Conservation (phyloP, 2,113 vertebrate genomes). For the Neotragus pygmaeus region DNA sequence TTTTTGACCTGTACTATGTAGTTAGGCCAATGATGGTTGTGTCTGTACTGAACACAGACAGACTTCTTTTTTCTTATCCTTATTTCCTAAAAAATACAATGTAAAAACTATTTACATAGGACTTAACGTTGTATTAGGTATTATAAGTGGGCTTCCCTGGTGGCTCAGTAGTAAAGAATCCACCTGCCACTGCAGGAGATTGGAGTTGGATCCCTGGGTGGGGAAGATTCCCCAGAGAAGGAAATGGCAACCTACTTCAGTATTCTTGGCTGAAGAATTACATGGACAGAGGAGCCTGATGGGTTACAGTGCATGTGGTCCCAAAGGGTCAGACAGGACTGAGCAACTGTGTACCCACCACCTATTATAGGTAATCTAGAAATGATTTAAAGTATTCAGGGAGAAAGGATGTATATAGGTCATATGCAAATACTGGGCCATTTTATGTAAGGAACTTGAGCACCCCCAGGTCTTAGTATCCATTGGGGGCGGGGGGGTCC, state of each 20-base stretch:
- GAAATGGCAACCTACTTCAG: neutral
- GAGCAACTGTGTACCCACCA: neutral
- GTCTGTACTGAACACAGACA: neutral
- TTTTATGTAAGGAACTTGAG: neutral
- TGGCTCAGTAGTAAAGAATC: neutral
- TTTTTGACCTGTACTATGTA: neutral
- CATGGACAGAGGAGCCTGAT: neutral
- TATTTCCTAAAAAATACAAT: neutral
- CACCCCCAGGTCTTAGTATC: neutral
- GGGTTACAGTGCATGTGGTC: neutral
- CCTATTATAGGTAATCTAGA: neutral
- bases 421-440: neutral
- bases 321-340: neutral
- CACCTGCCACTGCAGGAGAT: neutral
- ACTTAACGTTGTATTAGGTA: neutral
- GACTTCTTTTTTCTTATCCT: neutral
- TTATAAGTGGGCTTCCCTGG: neutral
- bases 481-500: fast-evolving
- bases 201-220: neutral
- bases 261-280: neutral
- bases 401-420: neutral
- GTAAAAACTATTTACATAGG: neutral
- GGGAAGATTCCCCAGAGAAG: neutral
- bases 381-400: neutral
- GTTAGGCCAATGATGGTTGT: neutral